A percentile compares a stretch with the other conserved stretches of the same genome.
These are phyloP conservation scores for Polia nebulosa DNA, from an alignment of 2,888 invertebrate species.

Conservation along the genomic window DNA sequence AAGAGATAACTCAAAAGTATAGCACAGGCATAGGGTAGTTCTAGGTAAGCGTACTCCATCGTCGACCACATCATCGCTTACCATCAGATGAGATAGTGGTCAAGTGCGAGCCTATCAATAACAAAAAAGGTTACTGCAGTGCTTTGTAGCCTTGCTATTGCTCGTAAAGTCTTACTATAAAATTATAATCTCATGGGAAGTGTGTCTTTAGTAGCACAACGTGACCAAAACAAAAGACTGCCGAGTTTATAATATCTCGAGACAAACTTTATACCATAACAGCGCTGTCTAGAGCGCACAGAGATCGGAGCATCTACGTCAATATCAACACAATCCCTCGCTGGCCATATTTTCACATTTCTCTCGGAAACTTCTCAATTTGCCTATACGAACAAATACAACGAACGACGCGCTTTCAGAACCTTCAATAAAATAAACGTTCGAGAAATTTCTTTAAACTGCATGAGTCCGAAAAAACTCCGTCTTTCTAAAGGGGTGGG, in stretches of 20 bases:
- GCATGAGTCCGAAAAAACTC: background rate
- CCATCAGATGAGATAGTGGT: no score
- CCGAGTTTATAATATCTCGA: constrained; percentile 11
- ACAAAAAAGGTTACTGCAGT: no score
- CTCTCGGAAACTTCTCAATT: background rate
- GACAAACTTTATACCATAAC: constrained; percentile 1
- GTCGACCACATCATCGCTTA: no score
- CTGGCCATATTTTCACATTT: constrained; percentile 3
- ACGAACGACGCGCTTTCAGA: background rate
- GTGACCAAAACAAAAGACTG: constrained; percentile 27
- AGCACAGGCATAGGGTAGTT: no score
- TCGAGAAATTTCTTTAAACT: no score
- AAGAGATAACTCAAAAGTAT: background rate
- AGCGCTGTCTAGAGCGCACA: background rate
- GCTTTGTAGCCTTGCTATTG: constrained; percentile 1
- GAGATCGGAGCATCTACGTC: background rate
- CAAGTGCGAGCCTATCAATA: no score
- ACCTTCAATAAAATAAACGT: background rate
- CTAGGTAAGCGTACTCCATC: no score
- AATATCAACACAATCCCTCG: background rate
- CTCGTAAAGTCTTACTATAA: background rate
- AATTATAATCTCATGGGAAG: background rate
- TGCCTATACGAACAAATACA: background rate
- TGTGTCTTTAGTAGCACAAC: constrained; percentile 13
- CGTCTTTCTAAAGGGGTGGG: background rate